Conservation (phyloP, 2,888 invertebrate species). For the Tipula confusa region DNA sequence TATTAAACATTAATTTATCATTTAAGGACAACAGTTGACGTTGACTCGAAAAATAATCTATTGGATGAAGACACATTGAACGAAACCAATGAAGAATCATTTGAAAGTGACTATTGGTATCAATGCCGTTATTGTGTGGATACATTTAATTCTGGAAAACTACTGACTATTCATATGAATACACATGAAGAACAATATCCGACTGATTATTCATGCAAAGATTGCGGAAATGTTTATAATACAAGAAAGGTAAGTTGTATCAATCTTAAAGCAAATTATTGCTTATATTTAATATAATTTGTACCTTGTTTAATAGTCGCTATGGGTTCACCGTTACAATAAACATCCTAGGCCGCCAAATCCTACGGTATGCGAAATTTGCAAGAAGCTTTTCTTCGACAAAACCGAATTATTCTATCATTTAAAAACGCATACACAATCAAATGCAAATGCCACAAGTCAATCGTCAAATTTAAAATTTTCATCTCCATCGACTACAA, state of each 20-base stretch:
- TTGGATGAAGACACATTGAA: neutral
- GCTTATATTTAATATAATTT: neutral
- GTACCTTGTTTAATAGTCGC: conserved; percentile 33
- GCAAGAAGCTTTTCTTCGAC: conserved; percentile 49
- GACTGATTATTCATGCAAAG: conserved; percentile 50
- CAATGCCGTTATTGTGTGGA: conserved; percentile 50
- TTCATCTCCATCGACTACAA: neutral
- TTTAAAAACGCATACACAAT: conserved; percentile 38
- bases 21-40: conserved; percentile 33
- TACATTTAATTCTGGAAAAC: conserved; percentile 50
- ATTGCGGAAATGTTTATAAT: conserved; percentile 50
- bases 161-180: conserved; percentile 49
- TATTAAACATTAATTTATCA: conserved; percentile 35
- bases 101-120: conserved; percentile 44
- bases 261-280: neutral
- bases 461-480: neutral
- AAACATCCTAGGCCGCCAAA: conserved; percentile 50
- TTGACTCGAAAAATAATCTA: conserved; percentile 31
- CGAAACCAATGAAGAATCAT: conserved; percentile 32
- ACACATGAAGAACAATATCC: conserved; percentile 50
- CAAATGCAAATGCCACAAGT: neutral
- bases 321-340: conserved; percentile 51
- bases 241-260: conserved; percentile 39
- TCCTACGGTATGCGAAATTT: conserved; percentile 47
- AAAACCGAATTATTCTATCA: conserved; percentile 48